Percentiles rank a stretch among this genome's conserved stretches.
Conservation (phyloP, 2,113 vertebrate species). For the Pelmatolapia mariae region DNA sequence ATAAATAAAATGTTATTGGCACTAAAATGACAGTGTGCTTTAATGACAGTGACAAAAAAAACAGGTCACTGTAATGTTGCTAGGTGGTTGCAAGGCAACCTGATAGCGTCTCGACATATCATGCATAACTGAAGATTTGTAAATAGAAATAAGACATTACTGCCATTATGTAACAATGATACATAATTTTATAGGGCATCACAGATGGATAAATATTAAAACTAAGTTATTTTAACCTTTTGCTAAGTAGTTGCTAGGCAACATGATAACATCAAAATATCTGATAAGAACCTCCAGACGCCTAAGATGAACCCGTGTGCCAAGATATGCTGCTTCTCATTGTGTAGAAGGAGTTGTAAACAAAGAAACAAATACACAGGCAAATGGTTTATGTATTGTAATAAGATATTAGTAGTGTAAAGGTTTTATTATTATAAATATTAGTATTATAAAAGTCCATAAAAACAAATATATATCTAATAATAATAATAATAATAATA, state of each 20-base stretch:
- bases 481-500: background rate
- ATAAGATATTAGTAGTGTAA: background rate
- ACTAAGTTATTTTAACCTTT: background rate
- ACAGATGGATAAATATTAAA: background rate
- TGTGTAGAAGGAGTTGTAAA: background rate
- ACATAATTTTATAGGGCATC: background rate
- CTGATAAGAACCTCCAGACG: background rate
- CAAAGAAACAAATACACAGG: background rate
- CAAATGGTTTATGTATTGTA: background rate
- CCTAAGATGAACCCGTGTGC: background rate
- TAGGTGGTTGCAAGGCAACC: background rate
- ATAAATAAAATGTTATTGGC: background rate
- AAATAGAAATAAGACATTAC: background rate
- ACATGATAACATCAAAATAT: background rate
- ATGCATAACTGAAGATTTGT: background rate
- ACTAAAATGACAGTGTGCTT: background rate
- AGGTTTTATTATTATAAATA: background rate
- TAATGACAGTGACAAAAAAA: background rate
- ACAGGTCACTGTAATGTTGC: background rate
- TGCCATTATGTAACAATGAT: background rate
- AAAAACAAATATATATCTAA: background rate
- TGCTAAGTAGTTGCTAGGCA: background rate
- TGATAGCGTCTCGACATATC: background rate
- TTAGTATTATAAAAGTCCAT: background rate
- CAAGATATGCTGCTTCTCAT: background rate